Base-by-base conservation (phyloP, 2,113 vertebrate species). In the Campylorhamphus procurvoides region DNA sequence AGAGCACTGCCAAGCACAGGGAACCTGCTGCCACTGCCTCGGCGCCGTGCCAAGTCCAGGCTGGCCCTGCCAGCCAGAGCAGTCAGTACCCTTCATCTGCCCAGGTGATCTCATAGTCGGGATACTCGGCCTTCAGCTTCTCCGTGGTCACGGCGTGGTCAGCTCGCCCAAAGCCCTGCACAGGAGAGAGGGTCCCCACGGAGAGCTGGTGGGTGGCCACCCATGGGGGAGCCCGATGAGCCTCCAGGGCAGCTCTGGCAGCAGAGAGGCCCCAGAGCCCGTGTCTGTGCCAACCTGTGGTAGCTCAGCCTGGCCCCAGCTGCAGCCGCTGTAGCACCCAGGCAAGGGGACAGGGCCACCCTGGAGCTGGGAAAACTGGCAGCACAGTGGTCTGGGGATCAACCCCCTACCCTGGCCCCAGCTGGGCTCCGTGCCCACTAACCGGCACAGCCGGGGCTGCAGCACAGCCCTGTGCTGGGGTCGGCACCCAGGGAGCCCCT, bases 91-190 rank as follows among this genome's bases (percentile, higher is more conserved):
- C 99, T 49, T 99, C 99, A 2, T 99, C 98, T 0, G 98, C 97
- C 99, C 99, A 99, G 55, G 99, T 99, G 95, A 99, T 97, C 89
- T 99, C 98, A 5, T 99, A 99, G 94, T 98, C 98, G 0, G 99
- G 99, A 78, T 99, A 99, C 49, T 87, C 63, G 5, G 95, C 96
- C 95, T 99, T 98, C 96, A 99, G 97, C 93, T 99, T 99, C 97
- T 99, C 98, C 1, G 98, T 99, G 6, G 99, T 97, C 42, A 99
- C 77, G 0, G 98, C 97, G 18, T 99, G 99, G 77, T 99, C 98
- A 7, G 99, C 99, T 73, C 98, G 98, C 35, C 99, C 99, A 37
- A 98, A 99, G n/a, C 99, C 99, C 99, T 99, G 31, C 69, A 91
- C 2, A 60, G 55, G 96, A 87, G 67, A 83, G 50, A 91, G 8